Evolutionary conservation across 2,113 vertebrate species (phyloP).

Genomic region (Mandrillus leucophaeus): DNA sequence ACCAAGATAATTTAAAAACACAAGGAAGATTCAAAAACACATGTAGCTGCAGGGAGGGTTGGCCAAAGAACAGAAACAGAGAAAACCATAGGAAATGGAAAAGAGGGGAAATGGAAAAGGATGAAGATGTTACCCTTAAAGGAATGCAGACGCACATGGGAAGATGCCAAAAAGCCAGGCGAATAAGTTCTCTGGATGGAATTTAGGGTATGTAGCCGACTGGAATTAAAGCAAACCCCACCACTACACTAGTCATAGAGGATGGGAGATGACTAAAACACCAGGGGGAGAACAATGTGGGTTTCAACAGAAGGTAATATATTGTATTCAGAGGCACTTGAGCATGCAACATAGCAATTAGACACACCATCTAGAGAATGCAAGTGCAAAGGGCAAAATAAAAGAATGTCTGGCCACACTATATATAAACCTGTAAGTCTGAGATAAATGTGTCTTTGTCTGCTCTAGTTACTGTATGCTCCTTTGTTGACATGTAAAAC

Average conservation of each 20-base stretch:
- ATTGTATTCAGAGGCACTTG: constrained; percentile 1
- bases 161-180: constrained; percentile 17
- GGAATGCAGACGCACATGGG: constrained; percentile 35
- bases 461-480: constrained; percentile 47
- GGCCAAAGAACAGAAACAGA: constrained; percentile 77
- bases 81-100: constrained; percentile 80
- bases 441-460: constrained; percentile 39
- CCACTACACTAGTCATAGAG: background rate
- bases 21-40: constrained; percentile 82
- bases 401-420: constrained; percentile 52
- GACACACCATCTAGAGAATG: constrained; percentile 5
- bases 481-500: constrained; percentile 36
- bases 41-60: constrained; percentile 83
- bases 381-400: constrained; percentile 44
- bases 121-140: constrained; percentile 69
- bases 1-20: constrained; percentile 84
- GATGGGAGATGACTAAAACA: background rate
- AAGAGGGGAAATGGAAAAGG: constrained; percentile 78
- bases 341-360: background rate
- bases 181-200: background rate
- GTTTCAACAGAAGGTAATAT: background rate
- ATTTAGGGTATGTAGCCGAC: background rate
- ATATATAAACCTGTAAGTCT: constrained; percentile 40
- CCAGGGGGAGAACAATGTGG: background rate
- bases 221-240: constrained; percentile 47